A percentile compares a stretch with the other conserved stretches of the same genome.
Conservation (phyloP, 2,113 vertebrate genomes). For the Mystacornis crossleyi region DNA sequence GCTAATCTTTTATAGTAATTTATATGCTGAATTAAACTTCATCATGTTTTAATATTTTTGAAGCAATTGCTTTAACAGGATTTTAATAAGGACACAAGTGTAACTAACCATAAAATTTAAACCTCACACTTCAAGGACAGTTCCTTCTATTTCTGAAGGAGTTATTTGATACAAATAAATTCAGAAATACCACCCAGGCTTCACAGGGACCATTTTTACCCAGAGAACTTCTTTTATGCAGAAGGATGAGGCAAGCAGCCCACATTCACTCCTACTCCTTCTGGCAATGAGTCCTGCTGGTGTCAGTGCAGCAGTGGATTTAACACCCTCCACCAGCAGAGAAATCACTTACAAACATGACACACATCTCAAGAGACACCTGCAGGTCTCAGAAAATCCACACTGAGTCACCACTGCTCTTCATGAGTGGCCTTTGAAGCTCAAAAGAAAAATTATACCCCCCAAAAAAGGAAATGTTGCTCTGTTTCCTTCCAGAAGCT, state of each 20-base stretch:
- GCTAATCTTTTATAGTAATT: background rate
- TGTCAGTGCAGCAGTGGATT: background rate
- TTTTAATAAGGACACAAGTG: background rate
- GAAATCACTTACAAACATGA: background rate
- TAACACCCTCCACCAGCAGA: background rate
- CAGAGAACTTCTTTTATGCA: background rate
- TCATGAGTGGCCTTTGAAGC: background rate
- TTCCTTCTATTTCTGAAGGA: background rate
- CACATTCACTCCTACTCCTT: background rate
- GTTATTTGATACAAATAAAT: background rate
- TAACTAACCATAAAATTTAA: background rate
- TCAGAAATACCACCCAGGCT: background rate
- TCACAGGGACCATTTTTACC: background rate
- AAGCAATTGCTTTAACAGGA: background rate
- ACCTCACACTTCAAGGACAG: background rate
- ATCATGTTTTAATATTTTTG: background rate
- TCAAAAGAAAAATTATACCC: background rate
- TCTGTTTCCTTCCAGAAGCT: background rate
- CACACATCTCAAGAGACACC: background rate
- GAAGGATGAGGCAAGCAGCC: background rate
- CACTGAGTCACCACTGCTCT: background rate
- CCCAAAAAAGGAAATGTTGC: background rate
- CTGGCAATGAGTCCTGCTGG: background rate
- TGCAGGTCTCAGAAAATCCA: background rate
- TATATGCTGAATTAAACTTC: background rate